Evolutionary conservation across 2,888 invertebrate genomes (phyloP).

Genomic region (Chymomyza caudatula): DNA sequence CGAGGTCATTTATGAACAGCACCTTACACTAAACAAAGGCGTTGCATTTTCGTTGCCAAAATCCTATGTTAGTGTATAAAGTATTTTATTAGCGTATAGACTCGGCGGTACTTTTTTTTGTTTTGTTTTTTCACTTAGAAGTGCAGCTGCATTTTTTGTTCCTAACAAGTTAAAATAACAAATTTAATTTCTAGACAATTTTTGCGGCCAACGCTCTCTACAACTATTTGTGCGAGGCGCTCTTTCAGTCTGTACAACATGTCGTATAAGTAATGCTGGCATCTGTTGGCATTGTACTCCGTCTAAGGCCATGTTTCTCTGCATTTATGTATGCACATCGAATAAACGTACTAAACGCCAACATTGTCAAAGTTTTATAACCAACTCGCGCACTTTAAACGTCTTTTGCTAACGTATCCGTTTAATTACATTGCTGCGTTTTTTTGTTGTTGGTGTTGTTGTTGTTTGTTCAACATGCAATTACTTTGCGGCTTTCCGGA

Average conservation of each 20-base stretch:
- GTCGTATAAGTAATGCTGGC: slow-evolving; percentile 47
- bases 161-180: slow-evolving; percentile 12
- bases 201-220: background rate
- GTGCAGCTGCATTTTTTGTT: background rate
- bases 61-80: too few relatives aligned
- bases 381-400: slow-evolving; percentile 42
- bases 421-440: slow-evolving; percentile 55
- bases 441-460: background rate
- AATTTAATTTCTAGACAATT: slow-evolving; percentile 43
- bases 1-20: too few relatives aligned
- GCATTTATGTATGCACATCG: background rate
- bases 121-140: too few relatives aligned
- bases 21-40: too few relatives aligned
- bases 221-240: background rate
- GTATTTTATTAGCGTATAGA: too few relatives aligned
- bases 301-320: too few relatives aligned
- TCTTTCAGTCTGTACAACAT: slow-evolving; percentile 23
- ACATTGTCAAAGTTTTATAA: slow-evolving; percentile 51
- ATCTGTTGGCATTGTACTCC: slow-evolving; percentile 18
- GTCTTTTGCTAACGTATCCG: slow-evolving; percentile 30
- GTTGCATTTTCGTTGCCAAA: too few relatives aligned
- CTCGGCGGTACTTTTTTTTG: too few relatives aligned
- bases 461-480: background rate
- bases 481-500: slow-evolving; percentile 6
- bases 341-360: background rate